Percentiles rank a stretch among this genome's conserved stretches.
Conservation (phyloP, 1,140 invertebrate genomes). For the Hypothenemus hampei region DNA sequence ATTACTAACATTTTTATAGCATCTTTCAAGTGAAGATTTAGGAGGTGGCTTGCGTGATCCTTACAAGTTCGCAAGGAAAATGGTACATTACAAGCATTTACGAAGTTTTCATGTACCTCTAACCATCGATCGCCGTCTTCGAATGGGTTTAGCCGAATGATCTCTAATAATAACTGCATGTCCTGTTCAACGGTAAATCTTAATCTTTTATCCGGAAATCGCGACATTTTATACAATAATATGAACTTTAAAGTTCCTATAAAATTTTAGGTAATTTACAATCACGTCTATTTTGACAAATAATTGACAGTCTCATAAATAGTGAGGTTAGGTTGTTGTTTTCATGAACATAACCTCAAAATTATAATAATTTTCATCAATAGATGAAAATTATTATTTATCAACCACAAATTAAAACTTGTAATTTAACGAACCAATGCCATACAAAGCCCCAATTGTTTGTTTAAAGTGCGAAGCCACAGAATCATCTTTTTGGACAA, state of each 20-base stretch:
- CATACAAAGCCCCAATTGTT: conserved; percentile 56
- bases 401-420: not conserved
- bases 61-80: conserved; percentile 23
- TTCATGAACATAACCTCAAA: no score
- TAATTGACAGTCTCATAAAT: no score
- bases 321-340: no score
- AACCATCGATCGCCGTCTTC: conserved; percentile 15
- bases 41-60: conserved; percentile 20
- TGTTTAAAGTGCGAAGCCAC: conserved; percentile 57
- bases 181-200: conserved; percentile 22
- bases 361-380: no score
- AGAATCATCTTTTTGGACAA: conserved; percentile 58
- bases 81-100: conserved; percentile 18
- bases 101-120: conserved; percentile 23
- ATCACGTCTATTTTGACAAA: no score
- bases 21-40: conserved; percentile 14
- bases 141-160: conserved; percentile 20
- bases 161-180: conserved; percentile 14
- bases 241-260: no score
- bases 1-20: conserved; percentile 15
- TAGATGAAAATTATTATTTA: no score
- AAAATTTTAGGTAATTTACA: no score
- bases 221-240: conserved; percentile 1
- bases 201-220: conserved; percentile 9
- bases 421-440: conserved; percentile 48